Evolutionary conservation across 2,797 vertebrate species (phyloP).

Genomic region (Remorina albescens): DNA sequence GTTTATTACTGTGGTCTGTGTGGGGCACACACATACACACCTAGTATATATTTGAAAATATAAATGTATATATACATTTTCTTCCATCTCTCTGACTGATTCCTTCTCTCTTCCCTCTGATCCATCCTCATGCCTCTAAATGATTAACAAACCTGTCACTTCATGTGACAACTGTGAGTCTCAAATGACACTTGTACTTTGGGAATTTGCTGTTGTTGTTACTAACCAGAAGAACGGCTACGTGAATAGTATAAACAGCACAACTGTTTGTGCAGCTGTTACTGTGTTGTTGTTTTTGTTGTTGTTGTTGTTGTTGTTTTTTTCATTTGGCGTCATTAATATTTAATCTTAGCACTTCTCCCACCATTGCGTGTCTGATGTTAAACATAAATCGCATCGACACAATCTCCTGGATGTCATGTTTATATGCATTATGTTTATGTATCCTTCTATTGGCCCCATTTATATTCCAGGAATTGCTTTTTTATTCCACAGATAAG

Average conservation of each 20-base stretch:
- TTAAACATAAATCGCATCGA: background rate
- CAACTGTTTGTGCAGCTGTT: background rate
- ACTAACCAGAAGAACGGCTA: background rate
- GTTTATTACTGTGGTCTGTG: constrained; percentile 58
- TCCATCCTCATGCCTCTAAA: background rate
- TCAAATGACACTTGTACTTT: background rate
- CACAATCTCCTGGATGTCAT: background rate
- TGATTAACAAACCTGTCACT: background rate
- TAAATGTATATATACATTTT: too few relatives aligned
- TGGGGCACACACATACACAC: background rate
- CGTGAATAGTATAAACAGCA: too few relatives aligned
- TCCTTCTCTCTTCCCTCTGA: background rate
- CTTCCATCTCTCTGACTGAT: too few relatives aligned
- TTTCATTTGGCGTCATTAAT: too few relatives aligned
- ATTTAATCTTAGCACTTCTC: background rate
- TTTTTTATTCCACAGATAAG: too few relatives aligned
- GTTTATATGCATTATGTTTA: background rate
- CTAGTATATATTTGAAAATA: too few relatives aligned
- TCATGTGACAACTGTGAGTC: background rate
- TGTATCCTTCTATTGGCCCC: too few relatives aligned
- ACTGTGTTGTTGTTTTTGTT: background rate
- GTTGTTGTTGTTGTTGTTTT: too few relatives aligned
- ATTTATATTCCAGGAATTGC: too few relatives aligned
- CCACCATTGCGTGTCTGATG: background rate
- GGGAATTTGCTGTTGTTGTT: background rate